Evolutionary conservation across 1,140 invertebrate species (phyloP).

Genomic region (Zophobas atratus): DNA sequence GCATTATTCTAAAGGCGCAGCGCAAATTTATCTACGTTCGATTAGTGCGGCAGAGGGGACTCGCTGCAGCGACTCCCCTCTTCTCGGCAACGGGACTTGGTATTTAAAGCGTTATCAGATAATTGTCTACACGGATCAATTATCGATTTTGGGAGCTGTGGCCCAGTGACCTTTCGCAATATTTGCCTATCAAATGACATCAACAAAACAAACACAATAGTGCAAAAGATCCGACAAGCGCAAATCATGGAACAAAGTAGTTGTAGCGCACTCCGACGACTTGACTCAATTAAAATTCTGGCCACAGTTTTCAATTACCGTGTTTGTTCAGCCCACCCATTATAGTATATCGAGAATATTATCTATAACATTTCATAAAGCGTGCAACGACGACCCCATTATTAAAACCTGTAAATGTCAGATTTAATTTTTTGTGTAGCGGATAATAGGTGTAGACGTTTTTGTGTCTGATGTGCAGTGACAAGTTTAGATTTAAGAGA

Average conservation of each 20-base stretch:
- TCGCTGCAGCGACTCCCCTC: neutral
- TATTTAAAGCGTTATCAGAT: neutral
- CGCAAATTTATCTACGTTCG: no score
- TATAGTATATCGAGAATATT: neutral
- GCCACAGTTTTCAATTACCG: no score
- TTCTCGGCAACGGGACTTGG: neutral
- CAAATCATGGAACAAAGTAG: no score
- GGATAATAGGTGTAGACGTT: no score
- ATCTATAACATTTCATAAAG: conserved; percentile 31
- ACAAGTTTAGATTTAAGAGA: conserved; percentile 9
- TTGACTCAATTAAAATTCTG: no score
- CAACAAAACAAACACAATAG: neutral
- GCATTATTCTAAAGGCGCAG: no score
- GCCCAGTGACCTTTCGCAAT: conserved; percentile 2
- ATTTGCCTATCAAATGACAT: conserved; percentile 6
- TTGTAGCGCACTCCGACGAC: no score
- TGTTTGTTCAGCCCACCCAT: no score
- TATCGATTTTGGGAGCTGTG: conserved; percentile 3
- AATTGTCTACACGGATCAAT: neutral
- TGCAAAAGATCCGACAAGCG: neutral
- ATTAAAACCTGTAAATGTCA: conserved; percentile 40
- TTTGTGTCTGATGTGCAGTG: no score
- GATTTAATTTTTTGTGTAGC: conserved; percentile 3
- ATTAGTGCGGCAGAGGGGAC: no score
- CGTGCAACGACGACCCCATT: conserved; percentile 47